A percentile compares a stretch with the other conserved stretches of the same genome.
Conservation (phyloP, 2,797 vertebrate species). For the Dipus sagitta region DNA sequence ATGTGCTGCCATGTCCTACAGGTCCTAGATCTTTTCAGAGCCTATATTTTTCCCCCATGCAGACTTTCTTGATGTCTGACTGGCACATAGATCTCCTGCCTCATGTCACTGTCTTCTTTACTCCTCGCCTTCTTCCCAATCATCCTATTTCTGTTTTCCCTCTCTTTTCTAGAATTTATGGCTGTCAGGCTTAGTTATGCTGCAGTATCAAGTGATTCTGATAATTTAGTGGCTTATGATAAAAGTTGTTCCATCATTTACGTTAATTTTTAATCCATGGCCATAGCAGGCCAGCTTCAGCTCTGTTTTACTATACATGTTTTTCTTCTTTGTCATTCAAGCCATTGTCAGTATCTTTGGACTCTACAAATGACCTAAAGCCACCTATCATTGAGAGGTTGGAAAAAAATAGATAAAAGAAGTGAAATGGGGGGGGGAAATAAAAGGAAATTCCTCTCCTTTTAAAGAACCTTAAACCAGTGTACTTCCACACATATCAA, state of each 20-base stretch:
- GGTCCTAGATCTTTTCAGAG: background rate
- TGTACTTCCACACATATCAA: background rate
- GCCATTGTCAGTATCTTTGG: background rate
- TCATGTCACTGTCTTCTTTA: background rate
- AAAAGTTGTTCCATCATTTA: background rate
- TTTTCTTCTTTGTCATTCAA: background rate
- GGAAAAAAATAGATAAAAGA: constrained; percentile 3
- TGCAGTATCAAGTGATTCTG: background rate
- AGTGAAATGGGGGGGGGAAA: background rate
- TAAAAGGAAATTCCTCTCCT: background rate
- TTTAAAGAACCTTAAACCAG: constrained; percentile 4
- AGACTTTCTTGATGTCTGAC: background rate
- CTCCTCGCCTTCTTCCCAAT: background rate
- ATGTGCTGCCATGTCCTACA: background rate
- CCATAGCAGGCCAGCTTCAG: background rate
- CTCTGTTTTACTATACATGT: background rate
- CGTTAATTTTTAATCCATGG: constrained; percentile 19
- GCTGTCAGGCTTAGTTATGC: background rate
- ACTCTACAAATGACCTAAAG: background rate
- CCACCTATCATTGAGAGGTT: background rate
- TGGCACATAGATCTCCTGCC: background rate
- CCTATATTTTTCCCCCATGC: background rate
- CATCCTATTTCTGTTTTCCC: background rate
- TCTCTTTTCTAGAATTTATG: constrained; percentile 44
- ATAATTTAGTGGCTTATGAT: background rate